Evolutionary conservation across 2,888 invertebrate genomes (phyloP).

Genomic region (Synanthedon andrenaeformis): DNA sequence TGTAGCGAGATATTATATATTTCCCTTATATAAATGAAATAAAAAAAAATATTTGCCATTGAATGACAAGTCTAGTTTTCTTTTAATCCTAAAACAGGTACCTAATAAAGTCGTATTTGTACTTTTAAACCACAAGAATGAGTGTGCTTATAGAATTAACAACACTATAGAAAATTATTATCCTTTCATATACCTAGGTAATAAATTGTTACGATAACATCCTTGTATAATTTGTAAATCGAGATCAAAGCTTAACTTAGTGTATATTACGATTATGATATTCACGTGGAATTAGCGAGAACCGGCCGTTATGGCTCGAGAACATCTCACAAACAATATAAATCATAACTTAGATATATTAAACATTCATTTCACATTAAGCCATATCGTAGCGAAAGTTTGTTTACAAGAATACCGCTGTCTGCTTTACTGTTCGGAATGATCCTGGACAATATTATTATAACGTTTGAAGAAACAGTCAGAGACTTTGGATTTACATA

Average conservation of each 20-base stretch:
- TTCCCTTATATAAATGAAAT: too few species aligned
- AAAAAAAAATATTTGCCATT: too few species aligned
- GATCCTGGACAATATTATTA: too few species aligned
- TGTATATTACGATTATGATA: constrained; percentile 3
- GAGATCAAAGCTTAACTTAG: constrained; percentile 1
- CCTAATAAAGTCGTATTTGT: background rate
- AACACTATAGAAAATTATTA: background rate
- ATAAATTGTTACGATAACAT: constrained; percentile 1
- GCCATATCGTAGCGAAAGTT: too few species aligned
- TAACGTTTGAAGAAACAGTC: too few species aligned
- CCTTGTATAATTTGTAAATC: background rate
- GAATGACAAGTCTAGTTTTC: too few species aligned
- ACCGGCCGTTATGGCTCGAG: background rate
- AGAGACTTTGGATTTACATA: too few species aligned
- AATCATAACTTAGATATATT: background rate
- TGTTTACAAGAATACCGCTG: too few species aligned
- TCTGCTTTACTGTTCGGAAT: too few species aligned
- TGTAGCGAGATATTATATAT: too few species aligned
- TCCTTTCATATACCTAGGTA: background rate
- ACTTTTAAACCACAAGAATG: background rate
- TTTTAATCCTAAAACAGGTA: too few species aligned
- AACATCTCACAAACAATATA: constrained; percentile 1
- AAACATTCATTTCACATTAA: background rate
- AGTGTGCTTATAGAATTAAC: background rate
- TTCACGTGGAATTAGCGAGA: constrained; percentile 1